phyloP scores from a whole-genome alignment of 2,888 invertebrate genomes.

The Heteropelma amictum region DNA sequence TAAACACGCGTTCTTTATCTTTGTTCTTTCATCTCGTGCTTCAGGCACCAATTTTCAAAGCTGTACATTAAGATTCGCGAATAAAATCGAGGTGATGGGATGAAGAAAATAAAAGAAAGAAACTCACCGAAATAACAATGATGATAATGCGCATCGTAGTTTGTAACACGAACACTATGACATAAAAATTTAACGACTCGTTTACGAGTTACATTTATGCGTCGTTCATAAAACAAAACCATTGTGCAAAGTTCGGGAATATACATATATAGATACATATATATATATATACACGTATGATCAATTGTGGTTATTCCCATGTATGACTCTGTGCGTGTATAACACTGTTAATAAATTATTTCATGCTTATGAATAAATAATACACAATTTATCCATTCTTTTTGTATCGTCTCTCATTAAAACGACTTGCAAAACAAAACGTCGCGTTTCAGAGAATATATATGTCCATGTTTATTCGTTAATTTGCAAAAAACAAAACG shows the following conservation, averaged over 20 bases:
- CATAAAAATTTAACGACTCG: slow-evolving; percentile 76
- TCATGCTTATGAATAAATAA: slow-evolving; percentile 73
- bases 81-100: slow-evolving; percentile 48
- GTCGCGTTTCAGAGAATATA: too few species aligned
- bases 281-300: slow-evolving; percentile 70
- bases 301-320: slow-evolving; percentile 74
- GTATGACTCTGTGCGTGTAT: slow-evolving; percentile 76
- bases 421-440: too few species aligned
- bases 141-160: slow-evolving; percentile 26
- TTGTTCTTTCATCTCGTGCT: slow-evolving; percentile 33
- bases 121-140: slow-evolving; percentile 41
- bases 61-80: too few species aligned
- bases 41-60: not conserved
- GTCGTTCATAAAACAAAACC: slow-evolving; percentile 53
- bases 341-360: slow-evolving; percentile 75
- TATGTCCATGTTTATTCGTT: too few species aligned
- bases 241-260: slow-evolving; percentile 62
- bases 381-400: not conserved
- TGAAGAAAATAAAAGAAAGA: slow-evolving; percentile 19
- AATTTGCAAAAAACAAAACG: too few species aligned
- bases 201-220: slow-evolving; percentile 62
- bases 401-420: too few species aligned
- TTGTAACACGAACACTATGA: slow-evolving; percentile 69
- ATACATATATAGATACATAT: too few species aligned
- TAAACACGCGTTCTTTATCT: slow-evolving; percentile 47